Evolutionary conservation across 2,888 invertebrate species (phyloP).

Genomic region (Pseudococcus jackbeardsleyi): DNA sequence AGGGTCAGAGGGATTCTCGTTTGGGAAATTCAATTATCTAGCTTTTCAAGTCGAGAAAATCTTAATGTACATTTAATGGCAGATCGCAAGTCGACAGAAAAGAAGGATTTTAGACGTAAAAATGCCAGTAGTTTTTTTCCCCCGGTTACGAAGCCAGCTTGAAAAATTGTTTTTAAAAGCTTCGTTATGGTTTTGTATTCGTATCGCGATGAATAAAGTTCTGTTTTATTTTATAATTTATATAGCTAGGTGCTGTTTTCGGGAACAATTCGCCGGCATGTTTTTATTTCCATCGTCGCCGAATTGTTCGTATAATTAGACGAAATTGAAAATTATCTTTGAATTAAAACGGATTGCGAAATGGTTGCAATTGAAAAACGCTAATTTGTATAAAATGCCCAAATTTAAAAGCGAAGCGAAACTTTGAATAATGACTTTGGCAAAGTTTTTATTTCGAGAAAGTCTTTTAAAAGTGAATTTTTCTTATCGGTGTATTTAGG

Average conservation of each 20-base stretch:
- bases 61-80: constrained; percentile 36
- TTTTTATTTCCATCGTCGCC: background rate
- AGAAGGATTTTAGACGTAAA: constrained; percentile 15
- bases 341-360: background rate
- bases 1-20: background rate
- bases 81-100: background rate
- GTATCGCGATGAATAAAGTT: background rate
- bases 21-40: constrained; percentile 36
- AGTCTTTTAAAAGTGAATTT: background rate
- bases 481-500: background rate
- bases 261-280: background rate
- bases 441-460: too few species aligned
- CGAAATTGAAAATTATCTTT: background rate
- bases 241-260: background rate
- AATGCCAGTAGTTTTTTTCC: background rate
- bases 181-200: background rate
- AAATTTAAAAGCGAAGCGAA: too few species aligned
- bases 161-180: constrained; percentile 6
- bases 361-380: too few species aligned
- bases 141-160: background rate
- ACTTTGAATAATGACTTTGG: too few species aligned
- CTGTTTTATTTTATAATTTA: background rate
- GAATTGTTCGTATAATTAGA: background rate
- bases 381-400: too few species aligned
- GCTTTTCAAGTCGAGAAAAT: constrained; percentile 22